Base-by-base conservation (phyloP, 2,888 invertebrate species). In the Allygus modestus region DNA sequence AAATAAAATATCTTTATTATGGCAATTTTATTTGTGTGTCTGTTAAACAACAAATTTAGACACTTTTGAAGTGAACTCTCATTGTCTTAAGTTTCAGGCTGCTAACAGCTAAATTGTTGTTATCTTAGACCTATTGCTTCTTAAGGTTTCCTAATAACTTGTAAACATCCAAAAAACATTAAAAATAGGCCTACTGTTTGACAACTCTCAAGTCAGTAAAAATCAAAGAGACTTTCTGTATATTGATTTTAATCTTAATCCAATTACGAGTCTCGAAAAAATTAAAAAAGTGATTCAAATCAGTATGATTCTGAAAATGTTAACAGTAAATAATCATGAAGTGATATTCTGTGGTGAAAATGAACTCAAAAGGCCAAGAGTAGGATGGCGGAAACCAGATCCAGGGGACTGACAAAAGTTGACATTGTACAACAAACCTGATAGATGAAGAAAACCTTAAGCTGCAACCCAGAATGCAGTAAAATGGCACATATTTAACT, bases 371-470 rank as follows among this genome's bases (percentile, higher is more conserved):
- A 86, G 88, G 71, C 87, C 88, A 61, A 87, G 87, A 85, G 87
- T 88, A 82, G 88, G 88, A 86, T 88, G 88, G 88, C 87, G 87
- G 86, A 88, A 88, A 81, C 88, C 88, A 73, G 88, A 88, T 86
- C 88, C 88, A 83, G 88, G 88, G 85, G 88, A 88, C 88, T 88
- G 88, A 88, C 88, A 88, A 84, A 85, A 86, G 85, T 86, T 87
- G 85, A 37, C 75, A 75, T 85, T 87, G 65, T 86, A 85, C 83
- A 85, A 83, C 82, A 86, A 86, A 81, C 87, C 87, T 82, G 86
- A 87, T 85, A 87, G 87, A 87, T 87, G 87, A 87, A 87, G 83
- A 84, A 79, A 54, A 75, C n/a, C 15, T 12, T 28, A 51, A 12
- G 73, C 79, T 83, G 71, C 83, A 71, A 26, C 37, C 17, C 73